Evolutionary conservation across 2,888 invertebrate species (phyloP), one percentile per base, ranked within the genome.

Genomic region (Conchocele bisecta): DNA sequence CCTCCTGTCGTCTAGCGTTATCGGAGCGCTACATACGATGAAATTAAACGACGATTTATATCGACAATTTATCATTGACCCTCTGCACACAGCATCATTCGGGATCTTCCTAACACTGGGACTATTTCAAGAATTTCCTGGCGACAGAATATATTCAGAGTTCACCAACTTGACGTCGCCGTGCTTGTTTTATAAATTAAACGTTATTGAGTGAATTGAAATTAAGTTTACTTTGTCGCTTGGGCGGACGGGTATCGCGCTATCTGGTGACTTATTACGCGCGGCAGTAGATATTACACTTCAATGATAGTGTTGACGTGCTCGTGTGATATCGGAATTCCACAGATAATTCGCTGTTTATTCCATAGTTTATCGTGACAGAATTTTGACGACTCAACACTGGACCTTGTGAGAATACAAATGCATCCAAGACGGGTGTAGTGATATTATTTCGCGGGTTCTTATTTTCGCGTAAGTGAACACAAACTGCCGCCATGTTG

Each of bases 21-120:
- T 77, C 77, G 66, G 70, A 66, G 73, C 70, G 67, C 71, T 77
- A 74, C 68, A 64, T 71, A 64, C 59, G 60, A 68, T 63, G 53
- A 57, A 64, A 77, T 74, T 77, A 77, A 77, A 77, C 54, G 64
- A 46, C 77, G 56, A 77, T 77, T 77, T 77, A 74, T 74, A 64
- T 56, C 57, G 48, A 67, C 67, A 77, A 77, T 77, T 77, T 71
- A 74, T 77, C 77, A 77, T 71, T 68, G 67, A 77, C 58, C 56
- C 65, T n/a, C 37, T 53, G 31, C 39, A 35, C 22, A 41, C 64
- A 61, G 70, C 68, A 57, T 77, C 77, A 77, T 74, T 74, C 71
- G 64, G 48, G 17, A 35, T 59, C 60, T 71, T 41, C 77, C 46
- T 74, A 77, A 74, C 71, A 57, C 66, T 65, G 42, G 53, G 64